phyloP scores from a whole-genome alignment of 2,797 vertebrate genomes.

The Pelodytes ibericus region DNA sequence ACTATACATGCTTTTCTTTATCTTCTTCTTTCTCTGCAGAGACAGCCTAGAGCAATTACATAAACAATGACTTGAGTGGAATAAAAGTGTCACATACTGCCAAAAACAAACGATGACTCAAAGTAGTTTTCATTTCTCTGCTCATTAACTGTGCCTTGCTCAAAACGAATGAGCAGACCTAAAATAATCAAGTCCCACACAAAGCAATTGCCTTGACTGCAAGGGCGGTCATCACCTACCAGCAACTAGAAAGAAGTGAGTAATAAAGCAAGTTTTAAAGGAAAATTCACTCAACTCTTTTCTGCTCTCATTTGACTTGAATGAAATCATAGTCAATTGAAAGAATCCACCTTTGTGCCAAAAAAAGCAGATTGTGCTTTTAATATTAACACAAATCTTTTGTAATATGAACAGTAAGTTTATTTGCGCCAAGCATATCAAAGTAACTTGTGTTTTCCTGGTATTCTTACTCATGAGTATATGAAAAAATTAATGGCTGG shows the following conservation, averaged over 20 bases:
- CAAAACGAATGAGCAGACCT: conserved; percentile 74
- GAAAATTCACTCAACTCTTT: conserved; percentile 76
- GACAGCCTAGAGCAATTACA: no score
- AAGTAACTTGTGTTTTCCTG: no score
- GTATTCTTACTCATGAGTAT: no score
- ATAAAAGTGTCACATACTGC: no score
- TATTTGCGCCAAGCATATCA: conserved; percentile 67
- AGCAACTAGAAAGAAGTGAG: conserved; percentile 75
- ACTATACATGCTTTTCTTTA: no score
- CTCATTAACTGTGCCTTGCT: conserved; percentile 81
- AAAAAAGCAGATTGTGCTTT: conserved; percentile 67
- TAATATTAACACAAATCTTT: conserved; percentile 69
- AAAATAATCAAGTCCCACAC: conserved; percentile 77
- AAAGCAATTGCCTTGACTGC: conserved; percentile 79
- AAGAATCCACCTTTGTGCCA: conserved; percentile 71
- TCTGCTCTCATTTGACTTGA: conserved; percentile 73
- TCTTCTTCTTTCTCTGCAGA: no score
- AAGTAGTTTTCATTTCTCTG: conserved; percentile 79
- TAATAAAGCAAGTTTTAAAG: conserved; percentile 81
- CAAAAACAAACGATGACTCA: conserved; percentile 59
- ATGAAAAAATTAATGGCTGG: no score
- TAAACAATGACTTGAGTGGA: no score
- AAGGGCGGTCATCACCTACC: conserved; percentile 72
- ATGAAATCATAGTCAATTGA: conserved; percentile 71
- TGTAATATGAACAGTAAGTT: conserved; percentile 68